Percentiles rank a stretch among this genome's conserved stretches.
Conservation (phyloP, 2,797 vertebrate genomes). For the Ptychobarbus kaznakovi region DNA sequence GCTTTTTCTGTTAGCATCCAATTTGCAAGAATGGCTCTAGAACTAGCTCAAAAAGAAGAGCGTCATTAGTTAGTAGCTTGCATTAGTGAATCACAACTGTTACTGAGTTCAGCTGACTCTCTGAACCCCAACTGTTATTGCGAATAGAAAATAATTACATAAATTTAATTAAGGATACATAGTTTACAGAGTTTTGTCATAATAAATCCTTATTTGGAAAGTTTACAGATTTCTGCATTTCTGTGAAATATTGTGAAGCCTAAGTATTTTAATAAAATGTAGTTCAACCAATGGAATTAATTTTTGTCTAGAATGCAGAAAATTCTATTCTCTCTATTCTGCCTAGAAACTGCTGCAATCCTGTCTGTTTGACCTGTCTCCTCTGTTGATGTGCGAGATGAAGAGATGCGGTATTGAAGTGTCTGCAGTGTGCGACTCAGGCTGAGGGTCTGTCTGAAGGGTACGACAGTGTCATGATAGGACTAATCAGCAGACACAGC, state of each 20-base stretch:
- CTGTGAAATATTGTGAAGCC: background rate
- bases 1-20: background rate
- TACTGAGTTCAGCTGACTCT: conserved; percentile 8
- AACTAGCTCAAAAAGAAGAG: background rate
- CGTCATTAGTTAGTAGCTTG: conserved; percentile 1
- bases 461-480: conserved; percentile 69
- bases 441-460: conserved; percentile 44
- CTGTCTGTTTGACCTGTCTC: conserved; percentile 1
- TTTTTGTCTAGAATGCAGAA: background rate
- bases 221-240: too few relatives aligned
- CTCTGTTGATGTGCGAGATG: conserved; percentile 31
- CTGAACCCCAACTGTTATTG: background rate
- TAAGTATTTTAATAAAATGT: background rate
- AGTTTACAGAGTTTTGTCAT: background rate
- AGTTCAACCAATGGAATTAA: too few relatives aligned
- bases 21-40: background rate
- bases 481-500: conserved; percentile 75
- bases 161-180: background rate
- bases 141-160: background rate
- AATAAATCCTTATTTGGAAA: background rate
- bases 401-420: conserved; percentile 41
- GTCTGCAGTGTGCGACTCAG: background rate
- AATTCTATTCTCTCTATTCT: background rate
- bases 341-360: background rate
- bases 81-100: background rate